Conservation (phyloP, 1,140 invertebrate species). For the Ridgeia piscesae region DNA sequence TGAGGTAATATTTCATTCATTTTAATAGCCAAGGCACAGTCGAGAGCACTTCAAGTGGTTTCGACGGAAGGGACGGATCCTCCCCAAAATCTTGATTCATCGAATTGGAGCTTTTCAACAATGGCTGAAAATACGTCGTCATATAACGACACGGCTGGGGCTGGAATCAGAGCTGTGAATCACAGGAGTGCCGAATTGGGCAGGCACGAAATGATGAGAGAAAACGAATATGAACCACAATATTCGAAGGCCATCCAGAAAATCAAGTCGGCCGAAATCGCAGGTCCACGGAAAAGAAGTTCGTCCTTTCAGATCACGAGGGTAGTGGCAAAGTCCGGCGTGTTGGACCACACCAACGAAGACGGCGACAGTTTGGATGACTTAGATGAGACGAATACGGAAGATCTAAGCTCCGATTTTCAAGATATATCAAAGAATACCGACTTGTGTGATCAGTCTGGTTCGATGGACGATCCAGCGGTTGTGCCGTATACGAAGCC, state of each 20-base stretch:
- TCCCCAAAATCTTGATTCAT: background rate
- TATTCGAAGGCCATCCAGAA: background rate
- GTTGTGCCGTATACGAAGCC: conserved; percentile 41
- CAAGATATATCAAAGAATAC: conserved; percentile 52
- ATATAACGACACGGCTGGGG: background rate
- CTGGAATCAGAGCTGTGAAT: background rate
- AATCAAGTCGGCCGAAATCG: conserved; percentile 66
- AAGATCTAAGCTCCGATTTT: conserved; percentile 68
- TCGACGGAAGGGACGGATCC: background rate
- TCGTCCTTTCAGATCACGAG: conserved; percentile 83
- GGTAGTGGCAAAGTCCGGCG: conserved; percentile 66
- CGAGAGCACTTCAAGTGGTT: background rate
- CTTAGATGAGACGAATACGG: conserved; percentile 88
- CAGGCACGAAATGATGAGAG: background rate
- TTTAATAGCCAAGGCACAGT: background rate
- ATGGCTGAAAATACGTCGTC: background rate
- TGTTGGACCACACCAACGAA: conserved; percentile 75
- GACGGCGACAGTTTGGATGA: conserved; percentile 91
- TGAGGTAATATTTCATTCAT: background rate
- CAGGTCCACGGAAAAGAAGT: background rate
- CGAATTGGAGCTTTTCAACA: background rate
- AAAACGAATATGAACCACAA: conserved; percentile 8
- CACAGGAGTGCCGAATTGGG: background rate
- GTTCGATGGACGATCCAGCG: conserved; percentile 51
- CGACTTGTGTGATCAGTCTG: conserved; percentile 34